Evolutionary conservation across 2,113 vertebrate genomes (phyloP), one percentile per base, ranked within the genome.

Genomic region (Procavia capensis): DNA sequence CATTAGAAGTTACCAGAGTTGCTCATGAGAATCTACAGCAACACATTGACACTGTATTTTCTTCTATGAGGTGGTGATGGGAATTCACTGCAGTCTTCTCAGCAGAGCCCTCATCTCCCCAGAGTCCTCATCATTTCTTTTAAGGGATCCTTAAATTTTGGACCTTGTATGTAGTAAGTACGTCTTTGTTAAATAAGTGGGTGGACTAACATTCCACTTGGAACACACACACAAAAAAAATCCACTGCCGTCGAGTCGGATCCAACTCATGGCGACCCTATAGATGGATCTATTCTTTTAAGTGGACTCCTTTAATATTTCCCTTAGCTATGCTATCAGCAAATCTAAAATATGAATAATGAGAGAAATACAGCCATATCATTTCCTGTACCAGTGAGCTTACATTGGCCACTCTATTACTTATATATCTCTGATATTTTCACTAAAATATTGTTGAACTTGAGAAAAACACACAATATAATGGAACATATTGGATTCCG

Each of bases 401-500:
- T 93, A 29, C 43, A 5, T 86, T 96, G 95, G 93, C 70, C 78
- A 75, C 20, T 85, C 68, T 6, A 57, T 81, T 91, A 78, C 87
- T 89, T 74, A 57, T 91, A 88, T 1, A 76, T 20, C 76, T 72
- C 84, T 47, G 7, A 24, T 96, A 90, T 93, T 97, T 97, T 85
- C 85, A 91, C 93, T 89, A 94, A 98, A 98, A 97, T 97, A 97
- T 96, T 94, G 93, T 92, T 96, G 70, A 95, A 90, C 29, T 90
- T 85, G 34, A 94, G 91, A 75, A 78, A 81, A 86, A 70, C 36
- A 11, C 50, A 36, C 34, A 75, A 64, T 9, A 2, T 57, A 8
- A 9, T 36, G 54, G 72, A 70, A 75, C 47, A 25, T 0, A 0
- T 6, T 19, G 47, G 63, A n/a, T 66, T 74, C 27, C 22, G 93